Conservation (phyloP, 2,797 vertebrate species). For the Meriones psammophilus region DNA sequence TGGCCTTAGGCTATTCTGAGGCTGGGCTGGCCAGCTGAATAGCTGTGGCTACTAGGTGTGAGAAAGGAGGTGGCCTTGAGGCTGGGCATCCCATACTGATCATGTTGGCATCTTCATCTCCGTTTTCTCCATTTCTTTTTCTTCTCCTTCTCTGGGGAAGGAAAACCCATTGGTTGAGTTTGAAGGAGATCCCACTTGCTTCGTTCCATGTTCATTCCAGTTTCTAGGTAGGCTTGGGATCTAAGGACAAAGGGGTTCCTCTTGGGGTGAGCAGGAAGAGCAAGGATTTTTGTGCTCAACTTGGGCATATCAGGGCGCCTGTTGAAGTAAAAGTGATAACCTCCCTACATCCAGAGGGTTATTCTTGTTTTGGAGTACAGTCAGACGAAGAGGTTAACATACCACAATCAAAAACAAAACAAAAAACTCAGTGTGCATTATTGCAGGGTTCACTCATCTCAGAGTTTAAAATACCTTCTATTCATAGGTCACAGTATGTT, state of each 20-base stretch:
- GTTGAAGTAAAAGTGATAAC: background rate
- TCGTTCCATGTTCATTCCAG: constrained; percentile 33
- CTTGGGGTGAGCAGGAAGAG: background rate
- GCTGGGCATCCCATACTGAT: background rate
- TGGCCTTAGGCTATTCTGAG: constrained; percentile 8
- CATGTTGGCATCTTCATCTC: background rate
- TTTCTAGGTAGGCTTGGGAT: constrained; percentile 37
- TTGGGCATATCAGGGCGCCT: background rate
- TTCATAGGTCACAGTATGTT: background rate
- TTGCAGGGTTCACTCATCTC: background rate
- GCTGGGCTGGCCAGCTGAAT: background rate
- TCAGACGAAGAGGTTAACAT: background rate
- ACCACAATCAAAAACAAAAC: background rate
- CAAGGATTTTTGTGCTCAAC: background rate
- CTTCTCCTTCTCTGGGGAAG: background rate
- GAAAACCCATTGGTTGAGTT: background rate
- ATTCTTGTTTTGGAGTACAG: background rate
- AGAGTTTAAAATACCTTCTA: constrained; percentile 15
- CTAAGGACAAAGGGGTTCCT: background rate
- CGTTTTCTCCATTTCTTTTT: background rate
- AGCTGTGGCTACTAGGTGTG: background rate
- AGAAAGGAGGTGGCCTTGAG: background rate
- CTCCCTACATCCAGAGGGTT: background rate
- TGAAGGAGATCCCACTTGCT: background rate
- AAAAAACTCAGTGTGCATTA: background rate